A percentile compares a stretch with the other conserved stretches of the same genome.
Evolutionary conservation across 2,797 vertebrate genomes (phyloP).

Genomic region (Cossypha heuglini): DNA sequence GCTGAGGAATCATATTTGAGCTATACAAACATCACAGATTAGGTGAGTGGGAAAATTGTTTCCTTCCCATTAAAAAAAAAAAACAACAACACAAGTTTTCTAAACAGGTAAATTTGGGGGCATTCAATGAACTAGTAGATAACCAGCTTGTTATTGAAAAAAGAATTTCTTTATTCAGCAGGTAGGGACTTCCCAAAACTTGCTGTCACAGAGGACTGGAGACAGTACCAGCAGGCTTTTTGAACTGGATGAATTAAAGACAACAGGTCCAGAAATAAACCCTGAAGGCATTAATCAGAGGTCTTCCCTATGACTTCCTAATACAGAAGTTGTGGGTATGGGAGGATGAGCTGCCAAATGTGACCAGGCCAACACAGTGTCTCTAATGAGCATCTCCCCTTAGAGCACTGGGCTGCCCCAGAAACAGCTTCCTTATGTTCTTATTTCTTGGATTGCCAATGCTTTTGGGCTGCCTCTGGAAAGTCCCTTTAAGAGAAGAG

Average conservation of each 20-base stretch:
- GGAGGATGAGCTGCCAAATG: not conserved
- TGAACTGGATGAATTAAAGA: not conserved
- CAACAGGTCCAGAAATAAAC: not conserved
- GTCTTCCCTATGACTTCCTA: not conserved
- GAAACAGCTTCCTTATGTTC: not conserved
- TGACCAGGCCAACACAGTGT: not conserved
- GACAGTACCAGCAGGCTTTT: not conserved
- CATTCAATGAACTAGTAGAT: not conserved
- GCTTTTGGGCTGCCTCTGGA: not conserved
- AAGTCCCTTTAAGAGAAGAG: not conserved
- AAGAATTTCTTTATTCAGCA: not conserved
- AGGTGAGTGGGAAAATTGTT: fast-evolving
- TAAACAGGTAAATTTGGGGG: not conserved
- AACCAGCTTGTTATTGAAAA: not conserved
- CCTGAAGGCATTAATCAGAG: not conserved
- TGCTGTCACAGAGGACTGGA: not conserved
- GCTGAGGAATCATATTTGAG: not conserved
- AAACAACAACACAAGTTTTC: fast-evolving
- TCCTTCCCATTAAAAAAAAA: not conserved
- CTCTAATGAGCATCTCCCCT: not conserved
- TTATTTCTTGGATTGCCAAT: not conserved
- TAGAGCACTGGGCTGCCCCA: not conserved
- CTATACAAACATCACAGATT: not conserved
- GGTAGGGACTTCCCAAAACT: not conserved
- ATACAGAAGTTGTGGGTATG: fast-evolving